phyloP scores from a whole-genome alignment of 2,113 vertebrate genomes.

The Mustela nigripes region DNA sequence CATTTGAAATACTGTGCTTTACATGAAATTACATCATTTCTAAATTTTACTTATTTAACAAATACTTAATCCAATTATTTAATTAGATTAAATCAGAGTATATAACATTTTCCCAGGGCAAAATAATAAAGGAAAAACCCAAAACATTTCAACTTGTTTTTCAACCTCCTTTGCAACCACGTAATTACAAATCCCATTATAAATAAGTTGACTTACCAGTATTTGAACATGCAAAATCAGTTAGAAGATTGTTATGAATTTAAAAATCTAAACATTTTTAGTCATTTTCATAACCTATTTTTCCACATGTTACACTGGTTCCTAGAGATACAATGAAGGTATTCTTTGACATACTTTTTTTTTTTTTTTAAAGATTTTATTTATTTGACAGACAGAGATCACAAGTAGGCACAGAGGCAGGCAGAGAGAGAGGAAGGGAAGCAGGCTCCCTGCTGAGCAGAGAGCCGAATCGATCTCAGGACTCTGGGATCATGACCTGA shows the following conservation, averaged over 20 bases:
- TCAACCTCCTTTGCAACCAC: slow-evolving; percentile 73
- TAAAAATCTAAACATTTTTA: slow-evolving; percentile 76
- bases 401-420: no score
- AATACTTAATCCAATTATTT: slow-evolving; percentile 79
- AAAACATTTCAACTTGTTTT: slow-evolving; percentile 82
- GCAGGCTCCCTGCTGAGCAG: no score
- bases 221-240: slow-evolving; percentile 75
- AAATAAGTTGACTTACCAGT: slow-evolving; percentile 82
- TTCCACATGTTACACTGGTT: slow-evolving; percentile 73
- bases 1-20: slow-evolving; percentile 49
- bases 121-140: slow-evolving; percentile 78
- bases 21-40: slow-evolving; percentile 79
- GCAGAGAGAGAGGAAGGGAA: no score
- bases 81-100: slow-evolving; percentile 78
- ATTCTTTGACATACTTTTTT: slow-evolving; percentile 60
- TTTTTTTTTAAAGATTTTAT: no score
- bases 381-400: no score
- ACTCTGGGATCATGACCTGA: no score
- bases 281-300: slow-evolving; percentile 78
- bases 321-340: slow-evolving; percentile 75
- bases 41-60: slow-evolving; percentile 82
- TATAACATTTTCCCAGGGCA: slow-evolving; percentile 81
- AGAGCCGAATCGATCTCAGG: no score
- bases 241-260: slow-evolving; percentile 63
- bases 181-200: slow-evolving; percentile 82